phyloP scores from a whole-genome alignment of 2,113 vertebrate genomes.

The Pipa parva region DNA sequence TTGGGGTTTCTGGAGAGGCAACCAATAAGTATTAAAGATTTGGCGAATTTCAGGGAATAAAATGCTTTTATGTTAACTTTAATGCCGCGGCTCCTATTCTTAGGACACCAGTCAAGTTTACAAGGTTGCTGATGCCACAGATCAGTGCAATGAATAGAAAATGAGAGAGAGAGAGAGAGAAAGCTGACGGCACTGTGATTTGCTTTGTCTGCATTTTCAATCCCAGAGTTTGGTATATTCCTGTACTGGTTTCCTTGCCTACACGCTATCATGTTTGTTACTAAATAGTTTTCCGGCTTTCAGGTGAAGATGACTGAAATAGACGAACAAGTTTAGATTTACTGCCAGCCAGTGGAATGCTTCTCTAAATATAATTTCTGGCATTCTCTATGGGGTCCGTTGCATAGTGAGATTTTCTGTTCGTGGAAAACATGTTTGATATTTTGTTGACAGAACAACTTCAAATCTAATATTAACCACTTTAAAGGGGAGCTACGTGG shows the following conservation, averaged over 20 bases:
- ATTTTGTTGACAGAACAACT: slow-evolving; percentile 40
- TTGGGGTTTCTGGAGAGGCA: no score
- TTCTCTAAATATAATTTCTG: slow-evolving; percentile 42
- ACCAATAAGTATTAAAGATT: no score
- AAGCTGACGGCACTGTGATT: slow-evolving; percentile 26
- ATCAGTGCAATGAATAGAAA: slow-evolving; percentile 3
- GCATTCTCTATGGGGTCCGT: slow-evolving; percentile 18
- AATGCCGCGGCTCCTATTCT: slow-evolving; percentile 7
- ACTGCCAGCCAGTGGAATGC: slow-evolving; percentile 28
- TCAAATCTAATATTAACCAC: slow-evolving; percentile 39
- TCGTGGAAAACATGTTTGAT: slow-evolving; percentile 37
- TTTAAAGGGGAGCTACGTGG: slow-evolving; percentile 31
- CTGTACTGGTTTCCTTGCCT: slow-evolving; percentile 23
- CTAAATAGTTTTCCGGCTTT: slow-evolving; percentile 36
- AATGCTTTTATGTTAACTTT: no score
- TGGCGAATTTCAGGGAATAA: no score
- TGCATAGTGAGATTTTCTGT: slow-evolving; percentile 38
- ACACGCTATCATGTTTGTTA: slow-evolving; percentile 36
- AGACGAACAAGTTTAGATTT: slow-evolving; percentile 39
- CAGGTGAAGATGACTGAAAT: slow-evolving; percentile 42
- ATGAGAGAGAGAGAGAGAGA: slow-evolving; percentile 1
- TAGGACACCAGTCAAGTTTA: slow-evolving; percentile 13
- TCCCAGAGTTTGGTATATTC: slow-evolving; percentile 28
- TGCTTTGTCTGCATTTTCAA: slow-evolving; percentile 39
- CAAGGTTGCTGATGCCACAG: slow-evolving; percentile 13